Evolutionary conservation across 2,888 invertebrate genomes (phyloP).

Genomic region (Sympetrum striolatum): DNA sequence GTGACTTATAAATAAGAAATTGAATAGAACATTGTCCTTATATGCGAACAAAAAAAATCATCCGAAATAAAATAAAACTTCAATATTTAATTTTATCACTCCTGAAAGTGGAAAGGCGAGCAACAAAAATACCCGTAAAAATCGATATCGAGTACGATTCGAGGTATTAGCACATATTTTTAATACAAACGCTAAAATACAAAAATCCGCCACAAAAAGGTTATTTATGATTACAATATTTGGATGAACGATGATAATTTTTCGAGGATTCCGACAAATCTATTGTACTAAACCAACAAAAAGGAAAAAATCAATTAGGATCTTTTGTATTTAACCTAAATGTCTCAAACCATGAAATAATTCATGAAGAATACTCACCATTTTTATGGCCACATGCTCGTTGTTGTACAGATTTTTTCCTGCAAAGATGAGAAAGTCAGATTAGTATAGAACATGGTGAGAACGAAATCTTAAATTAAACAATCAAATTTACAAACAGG

Average conservation of each 20-base stretch:
- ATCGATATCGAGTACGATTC: too few species aligned
- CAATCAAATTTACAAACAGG: too few species aligned
- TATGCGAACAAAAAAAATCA: too few species aligned
- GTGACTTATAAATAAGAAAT: too few species aligned
- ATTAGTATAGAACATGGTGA: not conserved
- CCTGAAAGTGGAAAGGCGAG: too few species aligned
- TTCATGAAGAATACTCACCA: conserved; percentile 66
- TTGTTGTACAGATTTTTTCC: conserved; percentile 99
- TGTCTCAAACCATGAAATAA: too few species aligned
- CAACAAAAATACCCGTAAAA: too few species aligned
- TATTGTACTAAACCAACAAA: too few species aligned
- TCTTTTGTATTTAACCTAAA: too few species aligned
- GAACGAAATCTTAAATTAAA: not conserved
- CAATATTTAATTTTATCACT: too few species aligned
- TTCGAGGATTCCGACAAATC: not conserved
- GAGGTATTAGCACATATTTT: not conserved
- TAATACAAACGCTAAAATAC: not conserved
- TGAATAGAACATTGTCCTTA: not conserved
- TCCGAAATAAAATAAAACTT: too few species aligned
- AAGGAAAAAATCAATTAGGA: too few species aligned
- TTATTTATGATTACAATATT: not conserved
- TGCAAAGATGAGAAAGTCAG: conserved; percentile 63
- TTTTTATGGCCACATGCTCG: conserved; percentile 99
- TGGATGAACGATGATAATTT: not conserved
- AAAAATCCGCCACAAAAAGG: not conserved